A percentile compares a stretch with the other conserved stretches of the same genome.
Conservation (phyloP, 2,888 invertebrate species). For the Clitarchus hookeri region DNA sequence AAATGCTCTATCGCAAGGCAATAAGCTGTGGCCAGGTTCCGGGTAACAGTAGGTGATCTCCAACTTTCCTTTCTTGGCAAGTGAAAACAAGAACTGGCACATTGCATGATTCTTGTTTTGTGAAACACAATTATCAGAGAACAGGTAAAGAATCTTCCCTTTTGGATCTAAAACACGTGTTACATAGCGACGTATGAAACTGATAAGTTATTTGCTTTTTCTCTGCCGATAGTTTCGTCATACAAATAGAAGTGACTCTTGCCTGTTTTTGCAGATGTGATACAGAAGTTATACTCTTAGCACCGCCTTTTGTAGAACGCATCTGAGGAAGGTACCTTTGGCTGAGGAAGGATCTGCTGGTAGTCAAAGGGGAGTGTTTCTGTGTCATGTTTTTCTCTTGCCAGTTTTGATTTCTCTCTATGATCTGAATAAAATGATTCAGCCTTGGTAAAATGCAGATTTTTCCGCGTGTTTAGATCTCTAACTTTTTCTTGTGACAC, state of each 20-base stretch:
- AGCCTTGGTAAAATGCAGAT: neutral
- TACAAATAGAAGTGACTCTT: neutral
- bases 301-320: neutral
- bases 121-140: constrained; percentile 1
- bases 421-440: neutral
- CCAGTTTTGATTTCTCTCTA: neutral
- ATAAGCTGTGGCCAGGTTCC: neutral
- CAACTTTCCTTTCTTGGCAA: neutral
- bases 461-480: neutral
- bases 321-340: neutral
- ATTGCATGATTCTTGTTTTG: constrained; percentile 3
- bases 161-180: neutral
- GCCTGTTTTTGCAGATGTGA: neutral
- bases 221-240: neutral
- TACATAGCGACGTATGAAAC: neutral
- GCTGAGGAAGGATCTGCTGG: neutral
- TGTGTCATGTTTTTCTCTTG: neutral
- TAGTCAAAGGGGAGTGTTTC: neutral
- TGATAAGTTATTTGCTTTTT: neutral
- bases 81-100: neutral
- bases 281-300: constrained; percentile 5
- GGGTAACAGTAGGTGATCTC: neutral
- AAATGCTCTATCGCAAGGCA: neutral
- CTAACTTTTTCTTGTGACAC: neutral
- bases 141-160: neutral